Evolutionary conservation across 2,113 vertebrate species (phyloP).

Genomic region (Micronycteris hirsuta): DNA sequence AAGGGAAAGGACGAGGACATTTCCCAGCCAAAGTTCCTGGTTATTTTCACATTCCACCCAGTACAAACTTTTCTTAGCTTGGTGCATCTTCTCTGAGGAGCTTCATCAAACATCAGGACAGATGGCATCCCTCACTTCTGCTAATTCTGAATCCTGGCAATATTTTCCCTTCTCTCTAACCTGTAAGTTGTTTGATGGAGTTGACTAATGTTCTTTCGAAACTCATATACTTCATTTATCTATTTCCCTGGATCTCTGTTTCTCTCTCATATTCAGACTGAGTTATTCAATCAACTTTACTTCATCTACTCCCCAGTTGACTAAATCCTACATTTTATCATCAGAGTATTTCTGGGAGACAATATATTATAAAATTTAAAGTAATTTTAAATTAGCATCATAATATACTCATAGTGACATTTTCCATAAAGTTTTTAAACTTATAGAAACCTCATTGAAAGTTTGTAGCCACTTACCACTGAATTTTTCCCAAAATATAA

Average conservation of each 20-base stretch:
- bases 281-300: constrained; percentile 54
- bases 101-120: constrained; percentile 4
- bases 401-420: constrained; percentile 57
- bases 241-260: constrained; percentile 44
- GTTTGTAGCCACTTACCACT: neutral
- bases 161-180: neutral
- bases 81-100: neutral
- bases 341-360: constrained; percentile 58
- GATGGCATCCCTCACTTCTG: constrained; percentile 20
- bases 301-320: constrained; percentile 30
- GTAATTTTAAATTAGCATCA: constrained; percentile 60
- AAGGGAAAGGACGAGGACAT: neutral
- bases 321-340: constrained; percentile 67
- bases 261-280: constrained; percentile 34
- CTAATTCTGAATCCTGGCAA: constrained; percentile 29
- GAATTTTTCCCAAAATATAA: constrained; percentile 6
- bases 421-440: constrained; percentile 59
- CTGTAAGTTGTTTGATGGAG: constrained; percentile 29
- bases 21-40: neutral
- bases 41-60: neutral
- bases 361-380: constrained; percentile 62
- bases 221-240: constrained; percentile 40
- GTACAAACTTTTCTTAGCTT: neutral
- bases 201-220: constrained; percentile 45
- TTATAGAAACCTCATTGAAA: constrained; percentile 22